A percentile compares a stretch with the other conserved stretches of the same genome.
Conservation (phyloP, 2,888 invertebrate species). For the Caenorhabditis becei region DNA sequence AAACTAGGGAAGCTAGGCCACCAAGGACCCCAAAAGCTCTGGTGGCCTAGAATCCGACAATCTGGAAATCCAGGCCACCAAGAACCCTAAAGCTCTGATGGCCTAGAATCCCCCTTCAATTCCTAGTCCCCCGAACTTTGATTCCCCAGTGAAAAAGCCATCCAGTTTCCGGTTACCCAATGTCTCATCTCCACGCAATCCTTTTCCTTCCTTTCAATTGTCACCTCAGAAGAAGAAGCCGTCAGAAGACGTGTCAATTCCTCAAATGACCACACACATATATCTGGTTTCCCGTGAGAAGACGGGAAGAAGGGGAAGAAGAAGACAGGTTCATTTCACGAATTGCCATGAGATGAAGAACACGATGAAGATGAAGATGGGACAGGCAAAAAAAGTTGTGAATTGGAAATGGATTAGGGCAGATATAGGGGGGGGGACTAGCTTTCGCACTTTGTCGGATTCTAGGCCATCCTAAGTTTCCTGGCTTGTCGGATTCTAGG, state of each 20-base stretch:
- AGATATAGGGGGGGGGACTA: not conserved
- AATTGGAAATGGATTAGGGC: not conserved
- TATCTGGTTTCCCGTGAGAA: too few relatives aligned
- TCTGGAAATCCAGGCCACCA: not conserved
- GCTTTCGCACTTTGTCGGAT: too few relatives aligned
- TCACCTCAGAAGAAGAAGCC: not conserved
- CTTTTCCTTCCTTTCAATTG: constrained; percentile 21
- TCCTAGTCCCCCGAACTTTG: too few relatives aligned
- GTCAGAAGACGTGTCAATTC: constrained; percentile 44
- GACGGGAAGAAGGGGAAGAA: not conserved
- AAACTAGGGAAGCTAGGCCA: too few relatives aligned
- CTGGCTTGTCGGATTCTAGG: too few relatives aligned
- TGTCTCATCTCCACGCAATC: too few relatives aligned
- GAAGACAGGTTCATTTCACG: constrained; percentile 18
- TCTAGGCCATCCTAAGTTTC: too few relatives aligned
- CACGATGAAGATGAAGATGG: not conserved
- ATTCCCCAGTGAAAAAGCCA: too few relatives aligned
- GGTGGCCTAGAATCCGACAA: not conserved
- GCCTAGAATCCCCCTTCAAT: too few relatives aligned
- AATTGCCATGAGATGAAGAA: constrained; percentile 26
- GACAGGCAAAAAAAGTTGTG: constrained; percentile 12
- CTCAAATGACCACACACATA: too few relatives aligned
- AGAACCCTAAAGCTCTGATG: too few relatives aligned
- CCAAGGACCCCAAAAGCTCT: too few relatives aligned
- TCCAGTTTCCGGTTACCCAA: constrained; percentile 14